These are phyloP conservation scores for Aphodius sticticus DNA, from an alignment of 2,888 invertebrate genomes.

Conservation along the genomic window DNA sequence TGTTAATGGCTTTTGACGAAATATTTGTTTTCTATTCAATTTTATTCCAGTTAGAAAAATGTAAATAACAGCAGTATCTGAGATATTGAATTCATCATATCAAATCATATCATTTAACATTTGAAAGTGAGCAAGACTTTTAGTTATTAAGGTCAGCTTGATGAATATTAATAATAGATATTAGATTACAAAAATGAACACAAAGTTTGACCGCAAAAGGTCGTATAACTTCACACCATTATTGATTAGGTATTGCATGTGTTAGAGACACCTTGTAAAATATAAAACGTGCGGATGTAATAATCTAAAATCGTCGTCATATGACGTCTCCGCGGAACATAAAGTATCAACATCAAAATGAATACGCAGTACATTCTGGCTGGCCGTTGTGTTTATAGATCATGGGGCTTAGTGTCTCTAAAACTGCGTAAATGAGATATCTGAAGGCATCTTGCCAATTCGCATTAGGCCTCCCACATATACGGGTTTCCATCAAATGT, in stretches of 20 bases:
- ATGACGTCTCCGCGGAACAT: too few relatives aligned
- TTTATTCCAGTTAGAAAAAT: not conserved
- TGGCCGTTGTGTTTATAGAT: not conserved
- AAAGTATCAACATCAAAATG: not conserved
- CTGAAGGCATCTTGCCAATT: not conserved
- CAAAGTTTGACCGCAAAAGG: not conserved
- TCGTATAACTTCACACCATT: not conserved
- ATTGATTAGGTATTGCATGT: not conserved
- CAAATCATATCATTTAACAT: slow-evolving; percentile 7
- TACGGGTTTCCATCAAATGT: not conserved
- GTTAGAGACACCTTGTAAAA: not conserved
- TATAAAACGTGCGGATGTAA: not conserved
- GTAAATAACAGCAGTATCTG: not conserved
- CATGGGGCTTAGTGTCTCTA: not conserved
- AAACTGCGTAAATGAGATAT: not conserved
- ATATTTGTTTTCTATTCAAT: too few relatives aligned
- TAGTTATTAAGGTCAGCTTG: slow-evolving; percentile 12
- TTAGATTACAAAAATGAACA: slow-evolving; percentile 8
- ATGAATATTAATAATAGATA: slow-evolving; percentile 11
- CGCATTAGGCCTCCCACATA: not conserved
- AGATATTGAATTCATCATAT: slow-evolving; percentile 10
- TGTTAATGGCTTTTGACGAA: too few relatives aligned
- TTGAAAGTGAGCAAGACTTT: slow-evolving; percentile 11
- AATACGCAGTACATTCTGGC: not conserved
- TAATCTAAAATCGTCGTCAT: not conserved